These are phyloP conservation scores for Paralinhomoeus sp. DNA, from an alignment of 2,888 invertebrate species.

Conservation along the genomic window DNA sequence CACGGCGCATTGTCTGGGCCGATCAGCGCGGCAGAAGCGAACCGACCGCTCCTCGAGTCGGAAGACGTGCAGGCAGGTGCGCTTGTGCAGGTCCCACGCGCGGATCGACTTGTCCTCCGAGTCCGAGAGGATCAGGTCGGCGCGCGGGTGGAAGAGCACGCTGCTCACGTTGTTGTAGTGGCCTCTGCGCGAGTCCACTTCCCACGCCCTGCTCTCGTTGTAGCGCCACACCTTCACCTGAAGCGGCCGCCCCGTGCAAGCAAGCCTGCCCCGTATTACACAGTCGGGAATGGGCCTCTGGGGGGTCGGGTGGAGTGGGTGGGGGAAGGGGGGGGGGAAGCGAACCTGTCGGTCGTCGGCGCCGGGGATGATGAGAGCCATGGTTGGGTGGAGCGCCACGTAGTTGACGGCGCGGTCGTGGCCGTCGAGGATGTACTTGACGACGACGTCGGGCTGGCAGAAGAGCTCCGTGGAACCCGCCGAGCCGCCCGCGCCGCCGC, in stretches of 20 bases:
- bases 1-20: too few relatives aligned
- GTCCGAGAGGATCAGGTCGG: conserved; percentile 84
- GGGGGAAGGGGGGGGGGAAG: too few relatives aligned
- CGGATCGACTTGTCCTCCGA: conserved; percentile 91
- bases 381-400: conserved; percentile 81
- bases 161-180: conserved; percentile 99
- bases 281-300: too few relatives aligned
- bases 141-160: conserved; percentile 81
- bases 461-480: conserved; percentile 60
- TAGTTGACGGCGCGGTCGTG: conserved; percentile 92
- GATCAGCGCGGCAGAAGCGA: too few relatives aligned
- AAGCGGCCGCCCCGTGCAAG: too few relatives aligned
- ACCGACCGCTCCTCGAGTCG: conserved; percentile 59
- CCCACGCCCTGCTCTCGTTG: conserved; percentile 56
- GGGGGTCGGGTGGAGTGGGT: too few relatives aligned
- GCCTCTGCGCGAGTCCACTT: conserved; percentile 95
- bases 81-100: conserved; percentile 93
- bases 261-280: too few relatives aligned
- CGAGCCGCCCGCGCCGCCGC: conserved; percentile 5
- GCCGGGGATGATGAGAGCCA: conserved; percentile 83
- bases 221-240: conserved; percentile 70
- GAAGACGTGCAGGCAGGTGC: conserved; percentile 70
- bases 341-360: conserved; percentile 71
- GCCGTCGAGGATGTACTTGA: conserved; percentile 33
- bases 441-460: conserved; percentile 37